Percentiles rank a stretch among this genome's conserved stretches.
Evolutionary conservation across 2,113 vertebrate species (phyloP).

Genomic region (Bufo bufo): DNA sequence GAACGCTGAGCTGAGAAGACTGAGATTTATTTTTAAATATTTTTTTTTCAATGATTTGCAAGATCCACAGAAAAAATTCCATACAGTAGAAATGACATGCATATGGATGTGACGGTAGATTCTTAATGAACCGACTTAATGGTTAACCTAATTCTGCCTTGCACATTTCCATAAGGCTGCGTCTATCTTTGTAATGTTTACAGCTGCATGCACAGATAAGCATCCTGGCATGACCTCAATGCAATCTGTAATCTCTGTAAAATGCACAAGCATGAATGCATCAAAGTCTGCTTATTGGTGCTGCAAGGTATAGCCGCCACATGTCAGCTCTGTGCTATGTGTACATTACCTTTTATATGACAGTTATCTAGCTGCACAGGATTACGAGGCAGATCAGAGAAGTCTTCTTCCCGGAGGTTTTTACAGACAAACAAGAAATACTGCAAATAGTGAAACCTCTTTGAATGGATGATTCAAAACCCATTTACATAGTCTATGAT

Average conservation of each 20-base stretch:
- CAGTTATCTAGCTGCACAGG: background rate
- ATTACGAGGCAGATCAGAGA: background rate
- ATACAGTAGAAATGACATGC: background rate
- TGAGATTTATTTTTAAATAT: background rate
- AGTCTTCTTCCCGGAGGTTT: background rate
- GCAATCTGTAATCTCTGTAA: conserved; percentile 30
- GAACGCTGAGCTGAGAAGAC: background rate
- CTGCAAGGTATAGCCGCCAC: conserved; percentile 47
- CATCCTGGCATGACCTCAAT: conserved; percentile 48
- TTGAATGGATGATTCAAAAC: background rate
- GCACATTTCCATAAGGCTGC: conserved; percentile 42
- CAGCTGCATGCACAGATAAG: conserved; percentile 52
- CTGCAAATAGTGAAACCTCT: background rate
- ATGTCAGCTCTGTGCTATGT: conserved; percentile 9
- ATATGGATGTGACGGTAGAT: background rate
- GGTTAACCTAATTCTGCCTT: conserved; percentile 34
- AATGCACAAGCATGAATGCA: conserved; percentile 55
- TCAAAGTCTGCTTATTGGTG: conserved; percentile 41
- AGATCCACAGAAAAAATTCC: background rate
- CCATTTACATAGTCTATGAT: too few relatives aligned
- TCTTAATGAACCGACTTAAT: conserved; percentile 29
- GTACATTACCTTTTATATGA: background rate
- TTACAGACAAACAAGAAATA: background rate
- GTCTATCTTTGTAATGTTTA: conserved; percentile 44
- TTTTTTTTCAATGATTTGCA: background rate